Evolutionary conservation across 2,888 invertebrate species (phyloP).

Genomic region (Lysandra bellargus): DNA sequence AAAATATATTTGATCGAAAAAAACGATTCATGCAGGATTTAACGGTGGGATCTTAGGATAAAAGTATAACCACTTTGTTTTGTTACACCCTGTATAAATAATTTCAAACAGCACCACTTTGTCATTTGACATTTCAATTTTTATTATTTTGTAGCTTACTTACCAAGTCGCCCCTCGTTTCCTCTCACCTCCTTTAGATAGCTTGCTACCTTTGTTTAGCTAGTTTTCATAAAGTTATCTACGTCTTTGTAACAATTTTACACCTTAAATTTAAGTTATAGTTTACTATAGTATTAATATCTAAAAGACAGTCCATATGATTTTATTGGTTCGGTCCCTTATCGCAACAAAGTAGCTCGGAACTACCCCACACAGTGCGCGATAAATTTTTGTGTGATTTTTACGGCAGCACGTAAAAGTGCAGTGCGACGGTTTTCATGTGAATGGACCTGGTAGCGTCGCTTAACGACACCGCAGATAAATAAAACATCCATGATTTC

Average conservation of each 20-base stretch:
- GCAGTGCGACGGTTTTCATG: slow-evolving; percentile 38
- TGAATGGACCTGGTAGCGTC: slow-evolving; percentile 33
- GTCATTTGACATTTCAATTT: no score
- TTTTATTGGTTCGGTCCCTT: slow-evolving; percentile 5
- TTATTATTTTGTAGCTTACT: no score
- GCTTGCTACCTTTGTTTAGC: no score
- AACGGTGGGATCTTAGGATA: no score
- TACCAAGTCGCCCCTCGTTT: no score
- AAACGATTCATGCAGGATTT: no score
- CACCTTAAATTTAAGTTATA: background rate
- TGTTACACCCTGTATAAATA: no score
- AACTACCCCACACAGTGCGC: slow-evolving; percentile 30
- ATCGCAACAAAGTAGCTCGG: slow-evolving; percentile 36
- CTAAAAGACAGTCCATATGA: slow-evolving; percentile 1
- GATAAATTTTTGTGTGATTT: slow-evolving; percentile 42
- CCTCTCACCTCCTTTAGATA: no score
- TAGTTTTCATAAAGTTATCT: background rate
- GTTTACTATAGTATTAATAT: background rate
- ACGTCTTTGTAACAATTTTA: background rate
- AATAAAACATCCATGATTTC: slow-evolving; percentile 15
- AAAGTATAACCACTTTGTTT: no score
- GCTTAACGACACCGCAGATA: slow-evolving; percentile 16
- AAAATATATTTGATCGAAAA: no score
- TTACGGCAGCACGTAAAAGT: slow-evolving; percentile 39
- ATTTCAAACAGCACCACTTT: no score